These are phyloP conservation scores for Aporophyla nigra DNA, from an alignment of 2,888 invertebrate species.

Conservation along the genomic window DNA sequence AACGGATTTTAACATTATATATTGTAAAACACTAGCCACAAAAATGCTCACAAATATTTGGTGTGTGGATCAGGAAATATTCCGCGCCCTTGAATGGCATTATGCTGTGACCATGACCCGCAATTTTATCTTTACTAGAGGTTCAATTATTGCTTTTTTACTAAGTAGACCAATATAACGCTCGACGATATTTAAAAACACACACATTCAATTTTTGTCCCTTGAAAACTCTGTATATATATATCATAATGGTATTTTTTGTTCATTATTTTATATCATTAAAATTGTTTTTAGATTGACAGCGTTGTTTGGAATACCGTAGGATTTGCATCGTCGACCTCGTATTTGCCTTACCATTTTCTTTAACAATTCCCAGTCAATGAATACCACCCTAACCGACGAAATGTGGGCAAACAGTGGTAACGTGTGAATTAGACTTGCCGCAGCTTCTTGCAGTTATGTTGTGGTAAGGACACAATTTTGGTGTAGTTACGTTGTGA, in stretches of 20 bases:
- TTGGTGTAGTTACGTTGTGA: neutral
- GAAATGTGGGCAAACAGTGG: neutral
- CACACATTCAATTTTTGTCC: neutral
- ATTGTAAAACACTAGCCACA: neutral
- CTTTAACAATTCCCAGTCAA: neutral
- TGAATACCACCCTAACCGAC: neutral
- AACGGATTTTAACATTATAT: neutral
- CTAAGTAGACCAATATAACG: neutral
- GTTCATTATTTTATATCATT: conserved; percentile 8
- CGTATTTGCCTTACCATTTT: too few species aligned
- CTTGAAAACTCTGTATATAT: conserved; percentile 17
- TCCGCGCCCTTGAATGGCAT: neutral
- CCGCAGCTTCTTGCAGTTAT: neutral
- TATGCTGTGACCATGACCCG: too few species aligned
- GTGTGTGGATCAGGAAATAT: neutral
- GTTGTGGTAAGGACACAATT: neutral
- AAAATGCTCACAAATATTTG: neutral
- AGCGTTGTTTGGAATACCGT: neutral
- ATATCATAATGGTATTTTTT: neutral
- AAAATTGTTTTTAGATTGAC: neutral
- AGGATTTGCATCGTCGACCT: neutral
- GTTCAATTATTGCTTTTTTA: neutral
- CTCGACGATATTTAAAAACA: neutral
- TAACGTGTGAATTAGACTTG: too few species aligned
- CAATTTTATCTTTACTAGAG: neutral